These are phyloP conservation scores for Hemicrepidius hirtus DNA, from an alignment of 2,888 invertebrate genomes.

Conservation along the genomic window DNA sequence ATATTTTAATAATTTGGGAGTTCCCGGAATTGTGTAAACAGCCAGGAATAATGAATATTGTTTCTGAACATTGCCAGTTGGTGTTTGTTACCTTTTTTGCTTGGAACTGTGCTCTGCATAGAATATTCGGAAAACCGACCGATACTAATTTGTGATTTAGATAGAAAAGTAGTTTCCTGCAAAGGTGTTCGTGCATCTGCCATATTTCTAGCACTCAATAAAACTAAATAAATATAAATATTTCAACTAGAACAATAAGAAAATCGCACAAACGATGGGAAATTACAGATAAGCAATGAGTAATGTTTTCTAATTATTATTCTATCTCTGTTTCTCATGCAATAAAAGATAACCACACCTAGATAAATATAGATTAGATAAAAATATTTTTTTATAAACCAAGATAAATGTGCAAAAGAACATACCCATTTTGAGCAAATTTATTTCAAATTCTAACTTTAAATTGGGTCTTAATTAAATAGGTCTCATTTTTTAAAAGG, in stretches of 20 bases:
- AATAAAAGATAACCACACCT: constrained; percentile 37
- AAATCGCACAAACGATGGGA: neutral
- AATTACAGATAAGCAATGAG: constrained; percentile 10
- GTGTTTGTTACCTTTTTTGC: constrained; percentile 31
- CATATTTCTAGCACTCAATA: constrained; percentile 21
- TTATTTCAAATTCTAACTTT: constrained; percentile 16
- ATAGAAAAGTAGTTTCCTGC: constrained; percentile 53
- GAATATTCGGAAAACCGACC: constrained; percentile 51
- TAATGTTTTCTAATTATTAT: constrained; percentile 24
- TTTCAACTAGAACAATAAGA: neutral
- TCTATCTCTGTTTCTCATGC: constrained; percentile 30
- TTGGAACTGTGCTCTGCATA: constrained; percentile 35
- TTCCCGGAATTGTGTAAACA: no score
- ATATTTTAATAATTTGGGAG: no score
- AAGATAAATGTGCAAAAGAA: constrained; percentile 2
- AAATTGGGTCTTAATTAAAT: constrained; percentile 38
- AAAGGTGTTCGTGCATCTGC: constrained; percentile 40
- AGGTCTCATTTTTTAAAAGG: constrained; percentile 36
- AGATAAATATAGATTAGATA: constrained; percentile 33
- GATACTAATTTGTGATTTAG: constrained; percentile 50
- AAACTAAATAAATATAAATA: neutral
- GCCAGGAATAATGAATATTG: neutral
- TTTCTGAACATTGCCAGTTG: neutral
- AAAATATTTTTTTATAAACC: constrained; percentile 16
- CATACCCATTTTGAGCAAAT: constrained; percentile 46